These are phyloP conservation scores for Eupithecia inturbata DNA, from an alignment of 2,888 invertebrate genomes.

Conservation along the genomic window DNA sequence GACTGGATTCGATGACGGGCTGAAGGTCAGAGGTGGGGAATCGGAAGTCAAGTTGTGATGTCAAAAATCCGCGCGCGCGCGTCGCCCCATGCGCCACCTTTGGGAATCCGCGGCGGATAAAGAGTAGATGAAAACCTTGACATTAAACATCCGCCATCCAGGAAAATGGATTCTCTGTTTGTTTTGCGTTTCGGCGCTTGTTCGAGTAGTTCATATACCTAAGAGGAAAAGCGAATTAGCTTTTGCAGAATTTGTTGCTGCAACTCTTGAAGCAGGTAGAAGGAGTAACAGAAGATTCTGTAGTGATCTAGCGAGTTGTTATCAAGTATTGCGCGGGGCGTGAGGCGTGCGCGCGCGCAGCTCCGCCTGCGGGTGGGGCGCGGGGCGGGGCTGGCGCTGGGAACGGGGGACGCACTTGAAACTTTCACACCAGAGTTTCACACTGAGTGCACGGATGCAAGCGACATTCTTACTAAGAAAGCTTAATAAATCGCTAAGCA, in stretches of 20 bases:
- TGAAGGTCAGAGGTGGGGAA: background rate
- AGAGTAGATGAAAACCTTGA: background rate
- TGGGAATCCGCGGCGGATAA: background rate
- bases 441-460: background rate
- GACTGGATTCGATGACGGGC: background rate
- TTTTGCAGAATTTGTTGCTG: background rate
- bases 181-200: background rate
- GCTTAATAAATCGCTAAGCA: background rate
- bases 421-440: too few relatives aligned
- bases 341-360: slow-evolving; percentile 36
- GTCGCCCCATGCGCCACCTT: too few relatives aligned
- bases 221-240: background rate
- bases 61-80: background rate
- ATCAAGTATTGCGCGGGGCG: background rate
- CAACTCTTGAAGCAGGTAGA: background rate
- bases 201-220: background rate
- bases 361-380: slow-evolving; percentile 16
- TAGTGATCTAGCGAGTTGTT: background rate
- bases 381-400: background rate
- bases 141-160: background rate
- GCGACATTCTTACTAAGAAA: background rate
- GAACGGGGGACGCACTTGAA: background rate
- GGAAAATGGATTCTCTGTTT: background rate
- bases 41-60: background rate
- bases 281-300: background rate